phyloP scores from a whole-genome alignment of 2,888 invertebrate genomes.

The Colletes collaris region DNA sequence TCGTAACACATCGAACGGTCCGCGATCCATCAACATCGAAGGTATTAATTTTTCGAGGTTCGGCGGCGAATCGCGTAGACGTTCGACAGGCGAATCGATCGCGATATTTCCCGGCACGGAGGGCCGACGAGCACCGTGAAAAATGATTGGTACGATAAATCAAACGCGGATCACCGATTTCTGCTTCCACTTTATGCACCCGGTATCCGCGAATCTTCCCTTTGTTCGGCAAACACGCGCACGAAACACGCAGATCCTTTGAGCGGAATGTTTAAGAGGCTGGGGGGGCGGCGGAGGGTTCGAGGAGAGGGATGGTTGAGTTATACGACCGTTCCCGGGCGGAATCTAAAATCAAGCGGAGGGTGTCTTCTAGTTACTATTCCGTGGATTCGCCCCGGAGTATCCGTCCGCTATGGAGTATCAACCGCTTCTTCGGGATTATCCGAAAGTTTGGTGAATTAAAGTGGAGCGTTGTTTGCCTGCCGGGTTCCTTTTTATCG shows the following conservation, averaged over 20 bases:
- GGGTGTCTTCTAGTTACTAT: conserved; percentile 70
- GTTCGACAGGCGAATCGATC: too few relatives aligned
- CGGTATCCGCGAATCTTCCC: conserved; percentile 19
- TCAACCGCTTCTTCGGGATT: conserved; percentile 50
- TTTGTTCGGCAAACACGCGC: conserved; percentile 40
- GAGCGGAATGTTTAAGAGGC: conserved; percentile 46
- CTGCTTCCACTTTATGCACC: neutral
- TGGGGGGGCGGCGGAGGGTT: neutral
- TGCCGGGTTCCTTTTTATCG: conserved; percentile 49
- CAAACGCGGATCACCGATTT: conserved; percentile 2
- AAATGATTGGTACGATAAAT: neutral
- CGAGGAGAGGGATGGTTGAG: conserved; percentile 36
- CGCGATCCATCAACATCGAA: too few relatives aligned
- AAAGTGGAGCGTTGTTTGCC: conserved; percentile 51
- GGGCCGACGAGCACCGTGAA: too few relatives aligned
- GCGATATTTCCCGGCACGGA: too few relatives aligned
- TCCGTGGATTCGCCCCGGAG: conserved; percentile 66
- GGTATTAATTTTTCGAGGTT: too few relatives aligned
- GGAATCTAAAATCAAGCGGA: conserved; percentile 74
- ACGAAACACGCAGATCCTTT: conserved; percentile 53
- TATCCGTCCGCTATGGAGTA: conserved; percentile 62
- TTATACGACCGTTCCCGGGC: conserved; percentile 70
- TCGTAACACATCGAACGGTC: too few relatives aligned
- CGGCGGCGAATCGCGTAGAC: too few relatives aligned
- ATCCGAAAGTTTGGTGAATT: conserved; percentile 61